Conservation (phyloP, 2,113 vertebrate genomes). For the Gadus macrocephalus region DNA sequence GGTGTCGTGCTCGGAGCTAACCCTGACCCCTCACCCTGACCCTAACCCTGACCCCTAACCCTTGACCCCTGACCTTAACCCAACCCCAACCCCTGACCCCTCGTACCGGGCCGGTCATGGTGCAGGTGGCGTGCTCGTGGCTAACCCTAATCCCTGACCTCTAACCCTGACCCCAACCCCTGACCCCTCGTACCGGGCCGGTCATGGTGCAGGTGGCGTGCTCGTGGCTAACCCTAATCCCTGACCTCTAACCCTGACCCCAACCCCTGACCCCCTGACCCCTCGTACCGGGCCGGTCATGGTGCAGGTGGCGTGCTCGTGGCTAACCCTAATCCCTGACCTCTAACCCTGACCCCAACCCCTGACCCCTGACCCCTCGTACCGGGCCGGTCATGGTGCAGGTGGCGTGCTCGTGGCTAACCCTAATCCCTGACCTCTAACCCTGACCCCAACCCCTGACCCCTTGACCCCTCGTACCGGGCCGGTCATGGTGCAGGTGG, state of each 20-base stretch:
- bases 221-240: slow-evolving; percentile 75
- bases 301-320: slow-evolving; percentile 86
- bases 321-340: slow-evolving; percentile 59
- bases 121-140: slow-evolving; percentile 87
- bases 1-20: slow-evolving; percentile 85
- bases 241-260: no score
- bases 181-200: slow-evolving; percentile 76
- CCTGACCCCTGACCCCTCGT: slow-evolving; percentile 43
- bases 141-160: slow-evolving; percentile 30
- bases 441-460: no score
- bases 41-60: slow-evolving; percentile 24
- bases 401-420: slow-evolving; percentile 85
- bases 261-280: background rate
- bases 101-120: slow-evolving; percentile 83
- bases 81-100: background rate
- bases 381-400: slow-evolving; percentile 87
- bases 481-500: slow-evolving; percentile 80
- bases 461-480: slow-evolving; percentile 73
- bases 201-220: slow-evolving; percentile 86
- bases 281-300: slow-evolving; percentile 83
- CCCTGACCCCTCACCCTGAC: slow-evolving; percentile 40
- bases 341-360: no score
- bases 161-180: no score
- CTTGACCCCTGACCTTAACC: no score
- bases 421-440: slow-evolving; percentile 55